Percentiles rank a stretch among this genome's conserved stretches.
Conservation (phyloP, 2,888 invertebrate genomes). For the Heliconius erato region DNA sequence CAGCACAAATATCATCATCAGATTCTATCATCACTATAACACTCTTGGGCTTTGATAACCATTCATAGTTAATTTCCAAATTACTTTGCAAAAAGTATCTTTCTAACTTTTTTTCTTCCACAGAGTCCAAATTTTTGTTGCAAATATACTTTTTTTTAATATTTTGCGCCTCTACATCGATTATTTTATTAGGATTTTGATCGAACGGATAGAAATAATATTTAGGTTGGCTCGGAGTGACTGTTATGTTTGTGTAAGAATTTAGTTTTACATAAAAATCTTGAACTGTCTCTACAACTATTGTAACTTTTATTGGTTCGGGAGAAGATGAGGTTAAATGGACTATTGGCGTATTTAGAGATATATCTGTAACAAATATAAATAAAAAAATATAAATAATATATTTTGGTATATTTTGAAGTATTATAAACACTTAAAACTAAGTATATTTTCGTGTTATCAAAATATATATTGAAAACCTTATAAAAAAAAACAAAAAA, state of each 20-base stretch:
- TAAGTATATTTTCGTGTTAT: no score
- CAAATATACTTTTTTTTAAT: constrained; percentile 82
- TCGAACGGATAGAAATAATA: constrained; percentile 86
- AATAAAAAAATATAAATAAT: neutral
- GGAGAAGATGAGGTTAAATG: constrained; percentile 89
- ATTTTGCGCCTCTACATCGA: constrained; percentile 66
- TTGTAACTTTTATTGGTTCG: constrained; percentile 83
- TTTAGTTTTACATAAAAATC: constrained; percentile 86
- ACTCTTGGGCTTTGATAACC: constrained; percentile 75
- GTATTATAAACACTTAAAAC: neutral
- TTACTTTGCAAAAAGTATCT: constrained; percentile 61
- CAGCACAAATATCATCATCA: constrained; percentile 89
- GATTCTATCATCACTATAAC: constrained; percentile 89
- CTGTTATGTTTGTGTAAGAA: constrained; percentile 72
- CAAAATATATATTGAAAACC: no score
- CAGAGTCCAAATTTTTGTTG: constrained; percentile 78
- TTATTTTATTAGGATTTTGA: constrained; percentile 63
- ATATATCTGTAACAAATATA: constrained; percentile 66
- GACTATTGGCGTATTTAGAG: constrained; percentile 86
- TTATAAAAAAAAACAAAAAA: neutral
- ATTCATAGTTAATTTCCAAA: constrained; percentile 57
- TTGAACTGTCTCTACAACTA: constrained; percentile 85
- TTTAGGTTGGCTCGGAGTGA: constrained; percentile 80
- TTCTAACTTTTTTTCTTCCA: constrained; percentile 57
- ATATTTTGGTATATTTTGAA: neutral